These are phyloP conservation scores for Anser brachyrhynchus DNA, from an alignment of 2,113 vertebrate genomes.

Conservation along the genomic window DNA sequence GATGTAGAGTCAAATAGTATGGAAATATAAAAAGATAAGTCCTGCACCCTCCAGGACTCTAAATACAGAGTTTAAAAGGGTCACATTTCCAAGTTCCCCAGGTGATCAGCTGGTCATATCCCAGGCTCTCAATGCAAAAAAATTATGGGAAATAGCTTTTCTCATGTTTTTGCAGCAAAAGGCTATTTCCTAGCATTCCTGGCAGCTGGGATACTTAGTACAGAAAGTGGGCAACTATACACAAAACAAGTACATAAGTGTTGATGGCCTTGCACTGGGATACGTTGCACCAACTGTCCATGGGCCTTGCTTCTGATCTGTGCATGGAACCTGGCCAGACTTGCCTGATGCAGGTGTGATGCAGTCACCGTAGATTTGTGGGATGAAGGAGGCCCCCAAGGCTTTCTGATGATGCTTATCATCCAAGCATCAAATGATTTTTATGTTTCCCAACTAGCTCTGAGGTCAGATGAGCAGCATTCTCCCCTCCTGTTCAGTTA, in stretches of 20 bases:
- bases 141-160: background rate
- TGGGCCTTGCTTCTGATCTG: too few relatives aligned
- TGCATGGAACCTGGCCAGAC: background rate
- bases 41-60: background rate
- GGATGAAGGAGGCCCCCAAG: background rate
- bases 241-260: background rate
- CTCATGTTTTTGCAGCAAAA: background rate
- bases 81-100: too few relatives aligned
- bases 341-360: background rate
- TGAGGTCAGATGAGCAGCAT: background rate
- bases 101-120: too few relatives aligned
- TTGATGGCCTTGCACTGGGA: background rate
- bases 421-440: background rate
- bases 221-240: background rate
- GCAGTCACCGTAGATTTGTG: background rate
- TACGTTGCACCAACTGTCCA: background rate
- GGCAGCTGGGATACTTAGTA: background rate
- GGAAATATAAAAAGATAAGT: background rate
- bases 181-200: background rate
- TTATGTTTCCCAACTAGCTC: background rate
- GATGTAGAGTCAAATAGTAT: background rate
- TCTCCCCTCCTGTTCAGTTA: background rate
- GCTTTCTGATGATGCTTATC: background rate
- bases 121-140: background rate
- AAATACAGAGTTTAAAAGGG: background rate